A percentile compares a stretch with the other conserved stretches of the same genome.
phyloP scores from a whole-genome alignment of 2,113 vertebrate species.

The Carlito syrichta region DNA sequence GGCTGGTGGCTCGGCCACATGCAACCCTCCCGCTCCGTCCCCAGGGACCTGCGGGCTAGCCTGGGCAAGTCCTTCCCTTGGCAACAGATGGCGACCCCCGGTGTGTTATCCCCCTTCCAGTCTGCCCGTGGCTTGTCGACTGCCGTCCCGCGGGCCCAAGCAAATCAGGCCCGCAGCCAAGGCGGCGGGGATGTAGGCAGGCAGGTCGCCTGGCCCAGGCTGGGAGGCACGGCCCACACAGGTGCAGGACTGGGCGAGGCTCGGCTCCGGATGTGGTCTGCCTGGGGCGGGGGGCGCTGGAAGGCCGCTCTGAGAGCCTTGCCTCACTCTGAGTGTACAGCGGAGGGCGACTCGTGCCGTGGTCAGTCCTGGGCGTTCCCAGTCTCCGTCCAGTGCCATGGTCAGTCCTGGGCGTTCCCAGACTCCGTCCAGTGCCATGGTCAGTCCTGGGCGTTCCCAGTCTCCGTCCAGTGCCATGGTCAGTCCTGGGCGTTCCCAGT shows the following conservation, averaged over 20 bases:
- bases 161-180: neutral
- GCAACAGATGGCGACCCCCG: too few relatives aligned
- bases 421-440: too few relatives aligned
- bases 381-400: accelerated
- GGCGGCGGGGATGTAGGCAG: too few relatives aligned
- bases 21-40: accelerated
- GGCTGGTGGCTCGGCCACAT: neutral
- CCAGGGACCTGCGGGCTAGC: neutral
- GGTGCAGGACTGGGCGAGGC: accelerated
- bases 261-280: neutral
- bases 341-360: accelerated
- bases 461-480: too few relatives aligned
- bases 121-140: accelerated
- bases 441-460: too few relatives aligned
- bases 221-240: accelerated
- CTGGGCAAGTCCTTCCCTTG: neutral
- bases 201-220: accelerated
- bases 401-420: too few relatives aligned
- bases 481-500: too few relatives aligned
- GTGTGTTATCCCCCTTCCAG: accelerated
- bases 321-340: neutral
- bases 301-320: neutral
- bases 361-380: neutral
- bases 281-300: accelerated
- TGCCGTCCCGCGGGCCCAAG: accelerated